Evolutionary conservation across 37 sponge, comb jelly and placozoan genomes (phyloP), one percentile per base, ranked within the genome.

Genomic region (Aphrocallistes beatrix): DNA sequence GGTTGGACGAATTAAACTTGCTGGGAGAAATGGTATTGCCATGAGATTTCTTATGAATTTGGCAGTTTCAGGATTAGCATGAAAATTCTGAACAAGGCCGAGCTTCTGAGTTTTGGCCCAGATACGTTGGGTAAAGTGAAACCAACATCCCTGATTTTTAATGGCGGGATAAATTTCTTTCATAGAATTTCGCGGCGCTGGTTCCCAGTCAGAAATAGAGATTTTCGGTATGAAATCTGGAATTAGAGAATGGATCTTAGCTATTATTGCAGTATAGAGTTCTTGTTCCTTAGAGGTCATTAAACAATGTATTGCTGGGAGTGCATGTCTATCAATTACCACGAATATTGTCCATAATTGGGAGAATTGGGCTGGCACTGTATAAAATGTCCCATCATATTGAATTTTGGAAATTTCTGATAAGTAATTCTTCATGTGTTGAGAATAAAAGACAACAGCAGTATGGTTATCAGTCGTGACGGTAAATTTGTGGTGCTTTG

Each of bases 371-470:
- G n/a, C 75, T 60, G 75, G 75, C 6, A 60, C 75, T 19, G 75
- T 60, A 60, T 60, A 60, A 60, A 60, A 60, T 60, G 75, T 60
- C n/a, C 75, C 75, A 60, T 60, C 75, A 60, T 8, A 60, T 30
- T 60, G 75, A 30, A 60, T 60, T 19, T 60, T 60, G 75, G 75
- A 25, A 25, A 60, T 60, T 60, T 60, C 28, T 25, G 75, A 28
- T 60, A 60, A 60, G n/a, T 25, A 60, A 19, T 19, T 60, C n/a
- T 30, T 19, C 28, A 60, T 60, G n/a, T 60, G 10, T 25, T 60
- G 28, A 25, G 75, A 60, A 30, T 25, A 60, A 60, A 60, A 60
- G 1, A 60, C n/a, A 60, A 60, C n/a, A 60, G 75, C 75, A 3
- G 75, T 60, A 30, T 60, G 75, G 75, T 28, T 30, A 60, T 60